Base-by-base conservation (phyloP, 2,797 vertebrate genomes). In the Tadarida brasiliensis region DNA sequence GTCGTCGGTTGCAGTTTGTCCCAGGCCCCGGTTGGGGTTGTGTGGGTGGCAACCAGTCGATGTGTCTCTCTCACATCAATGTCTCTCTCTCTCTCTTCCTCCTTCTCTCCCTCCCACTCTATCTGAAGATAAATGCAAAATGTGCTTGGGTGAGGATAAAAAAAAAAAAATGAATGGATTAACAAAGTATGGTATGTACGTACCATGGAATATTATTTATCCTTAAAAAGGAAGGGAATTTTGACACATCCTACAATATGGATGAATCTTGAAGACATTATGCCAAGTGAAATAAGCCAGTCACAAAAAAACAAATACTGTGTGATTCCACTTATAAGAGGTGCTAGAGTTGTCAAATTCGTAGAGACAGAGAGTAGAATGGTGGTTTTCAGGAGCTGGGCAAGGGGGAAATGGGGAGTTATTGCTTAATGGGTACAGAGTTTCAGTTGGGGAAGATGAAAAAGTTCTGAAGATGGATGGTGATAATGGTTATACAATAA, bases 141-240 rank as follows among this genome's bases (percentile, higher is more conserved):
- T 44, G 7, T 44, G 5, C 39, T 44, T 44, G 39, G 39, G 39
- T 44, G 39, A 44, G 39, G 39, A 44, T 44, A 44, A 44, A 44
- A 44, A 44, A 44, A 44, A 44, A 51, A 12, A 51, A 14, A 51
- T 80, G 26, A 74, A 39, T 85, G 26, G 19, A 35, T 94, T 90
- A 87, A 74, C 47, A n/a, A 87, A 80, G 63, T 44, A 10, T 61
- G 11, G 19, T 30, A 30, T n/a, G 57, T 73, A 91, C 3, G 20
- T 12, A 51, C 30, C 28, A 70, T 61, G 51, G 61, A 94, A 61
- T 74, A 83, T 47, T 39, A 95, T 59, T 96, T 39, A 76, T 65
- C 67, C 54, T 90, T 86, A 59, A 54, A 87, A 90, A 87, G 22
- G 70, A 83, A 94, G 65, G 26, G 30, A 65, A 83, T 35, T 94